phyloP scores from a whole-genome alignment of 2,113 vertebrate genomes.

The Acrocephalus kingi region DNA sequence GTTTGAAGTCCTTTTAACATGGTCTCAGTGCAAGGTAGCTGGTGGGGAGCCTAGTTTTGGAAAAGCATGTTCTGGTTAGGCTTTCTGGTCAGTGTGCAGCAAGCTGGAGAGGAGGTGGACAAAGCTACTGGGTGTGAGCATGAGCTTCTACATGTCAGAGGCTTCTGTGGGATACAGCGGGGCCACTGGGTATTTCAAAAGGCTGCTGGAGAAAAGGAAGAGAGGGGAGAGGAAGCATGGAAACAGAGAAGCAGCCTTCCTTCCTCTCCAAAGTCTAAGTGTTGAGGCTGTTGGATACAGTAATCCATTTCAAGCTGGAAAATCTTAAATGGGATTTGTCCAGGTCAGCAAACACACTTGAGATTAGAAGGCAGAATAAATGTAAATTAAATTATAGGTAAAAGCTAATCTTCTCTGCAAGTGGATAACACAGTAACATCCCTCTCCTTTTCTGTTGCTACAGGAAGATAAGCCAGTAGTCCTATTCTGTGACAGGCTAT shows the following conservation, averaged over 20 bases:
- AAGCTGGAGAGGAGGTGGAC: neutral
- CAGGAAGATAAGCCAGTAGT: neutral
- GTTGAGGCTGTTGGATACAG: neutral
- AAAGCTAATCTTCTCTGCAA: neutral
- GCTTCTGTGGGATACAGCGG: fast-evolving
- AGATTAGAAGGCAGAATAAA: slow-evolving; percentile 38
- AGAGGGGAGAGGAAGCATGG: neutral
- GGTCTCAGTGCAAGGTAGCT: neutral
- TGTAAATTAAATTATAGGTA: neutral
- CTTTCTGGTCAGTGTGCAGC: neutral
- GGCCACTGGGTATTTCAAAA: neutral
- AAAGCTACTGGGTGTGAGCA: neutral
- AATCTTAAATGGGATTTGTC: slow-evolving; percentile 27
- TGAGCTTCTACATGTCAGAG: neutral
- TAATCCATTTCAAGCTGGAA: slow-evolving; percentile 13
- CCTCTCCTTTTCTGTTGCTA: neutral
- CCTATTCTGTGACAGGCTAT: neutral
- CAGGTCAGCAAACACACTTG: neutral
- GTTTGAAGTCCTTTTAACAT: neutral
- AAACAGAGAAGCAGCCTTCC: neutral
- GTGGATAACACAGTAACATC: neutral
- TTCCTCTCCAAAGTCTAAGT: neutral
- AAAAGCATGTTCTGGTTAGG: neutral
- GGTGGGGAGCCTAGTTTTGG: neutral
- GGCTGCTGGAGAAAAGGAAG: neutral